Evolutionary conservation across 2,113 vertebrate species (phyloP), one percentile per base, ranked within the genome.

Genomic region (Zingel zingel): DNA sequence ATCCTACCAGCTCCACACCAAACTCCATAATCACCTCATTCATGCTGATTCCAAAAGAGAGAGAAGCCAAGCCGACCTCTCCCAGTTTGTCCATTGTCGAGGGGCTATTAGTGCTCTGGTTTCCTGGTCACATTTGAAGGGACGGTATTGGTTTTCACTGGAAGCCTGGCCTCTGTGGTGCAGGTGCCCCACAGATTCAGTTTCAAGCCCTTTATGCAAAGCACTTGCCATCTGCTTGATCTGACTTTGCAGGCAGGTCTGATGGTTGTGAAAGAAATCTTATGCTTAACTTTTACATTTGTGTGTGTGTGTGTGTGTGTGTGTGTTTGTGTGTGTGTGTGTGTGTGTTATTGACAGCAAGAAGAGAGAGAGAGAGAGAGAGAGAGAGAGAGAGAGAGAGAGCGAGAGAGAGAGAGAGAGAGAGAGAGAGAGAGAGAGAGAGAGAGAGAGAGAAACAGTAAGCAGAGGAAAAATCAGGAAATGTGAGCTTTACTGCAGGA

Each of bases 211-310:
- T 93, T 92, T 92, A 91, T 91, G 74, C 39, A 23, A 71, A 82
- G 84, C 87, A 90, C 80, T 90, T 88, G 86, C 93, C 93, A 94
- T 94, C 93, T 94, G 90, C 89, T 83, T 81, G 82, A 84, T 91
- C 85, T 76, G 61, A 80, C 82, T 85, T 18, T 77, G 82, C 71
- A 70, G 67, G 81, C 13, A 76, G 86, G 76, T 83, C 74, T 51
- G 66, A 48, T 69, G 45, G 45, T 81, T 39, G 79, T 71, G 66
- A 83, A 77, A 77, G 53, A 72, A 89, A 84, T 85, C 83, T 69
- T 53, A 0, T 57, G 74, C 79, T 88, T 72, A 63, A 57, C 87
- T 77, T 88, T 86, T 79, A 86, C 73, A 82, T 85, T 74, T 82
- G 30, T 78, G 75, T 39, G 64, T 6, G 16, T 16, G 43, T 30